phyloP scores from a whole-genome alignment of 2,113 vertebrate genomes.

The Pygoscelis antarcticus region DNA sequence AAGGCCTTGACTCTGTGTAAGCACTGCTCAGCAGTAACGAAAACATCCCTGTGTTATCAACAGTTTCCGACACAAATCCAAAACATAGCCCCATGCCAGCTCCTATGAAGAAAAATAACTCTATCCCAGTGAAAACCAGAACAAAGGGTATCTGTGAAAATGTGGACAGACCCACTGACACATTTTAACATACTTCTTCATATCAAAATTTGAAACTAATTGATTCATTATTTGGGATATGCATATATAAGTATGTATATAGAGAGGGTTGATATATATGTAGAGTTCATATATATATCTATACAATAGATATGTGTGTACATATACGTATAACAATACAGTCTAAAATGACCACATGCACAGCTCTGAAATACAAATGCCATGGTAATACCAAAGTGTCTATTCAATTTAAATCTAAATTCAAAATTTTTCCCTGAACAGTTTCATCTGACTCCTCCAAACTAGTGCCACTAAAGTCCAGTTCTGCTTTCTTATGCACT shows the following conservation, averaged over 20 bases:
- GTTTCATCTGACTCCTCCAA: neutral
- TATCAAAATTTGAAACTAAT: neutral
- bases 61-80: too few species aligned
- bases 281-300: neutral
- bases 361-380: neutral
- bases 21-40: too few species aligned
- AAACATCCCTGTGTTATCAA: too few species aligned
- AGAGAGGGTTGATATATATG: neutral
- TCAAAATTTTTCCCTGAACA: neutral
- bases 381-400: neutral
- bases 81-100: too few species aligned
- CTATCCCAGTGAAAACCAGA: too few species aligned
- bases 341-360: neutral
- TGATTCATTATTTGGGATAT: neutral
- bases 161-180: neutral
- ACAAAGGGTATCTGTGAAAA: neutral
- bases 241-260: neutral
- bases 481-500: neutral
- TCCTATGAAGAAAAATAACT: too few species aligned
- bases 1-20: too few species aligned
- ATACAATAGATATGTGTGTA: too few species aligned
- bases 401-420: neutral
- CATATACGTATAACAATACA: neutral
- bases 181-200: too few species aligned
- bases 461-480: neutral